These are phyloP conservation scores for Moxostoma hubbsi DNA, from an alignment of 2,797 vertebrate species.

Conservation along the genomic window DNA sequence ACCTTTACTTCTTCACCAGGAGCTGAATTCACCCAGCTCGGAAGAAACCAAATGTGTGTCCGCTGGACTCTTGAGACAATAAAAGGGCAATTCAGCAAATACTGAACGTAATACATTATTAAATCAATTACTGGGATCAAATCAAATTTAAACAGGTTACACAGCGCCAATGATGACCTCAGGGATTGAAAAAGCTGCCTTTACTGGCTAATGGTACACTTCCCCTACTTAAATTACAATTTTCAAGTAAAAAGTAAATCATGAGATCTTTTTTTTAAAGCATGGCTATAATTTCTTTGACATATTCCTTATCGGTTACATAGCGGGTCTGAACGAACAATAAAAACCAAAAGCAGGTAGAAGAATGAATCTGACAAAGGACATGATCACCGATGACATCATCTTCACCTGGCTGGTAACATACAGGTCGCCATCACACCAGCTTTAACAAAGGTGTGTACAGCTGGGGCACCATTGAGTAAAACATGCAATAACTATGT, in stretches of 20 bases:
- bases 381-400: constrained; percentile 40
- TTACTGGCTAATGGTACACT: not conserved
- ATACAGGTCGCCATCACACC: constrained; percentile 6
- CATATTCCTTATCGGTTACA: too few species aligned
- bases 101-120: constrained; percentile 4
- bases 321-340: constrained; percentile 3
- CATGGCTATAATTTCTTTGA: too few species aligned
- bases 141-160: constrained; percentile 15
- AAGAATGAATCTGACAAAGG: constrained; percentile 30
- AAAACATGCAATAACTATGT: not conserved
- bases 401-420: constrained; percentile 29
- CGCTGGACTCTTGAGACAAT: constrained; percentile 10
- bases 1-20: constrained; percentile 10
- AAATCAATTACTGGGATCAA: constrained; percentile 21
- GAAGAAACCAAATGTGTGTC: not conserved
- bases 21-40: not conserved
- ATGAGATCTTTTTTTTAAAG: too few species aligned
- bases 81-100: constrained; percentile 16
- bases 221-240: not conserved
- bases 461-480: not conserved
- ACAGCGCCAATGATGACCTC: not conserved
- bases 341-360: constrained; percentile 1
- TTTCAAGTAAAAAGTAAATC: not conserved
- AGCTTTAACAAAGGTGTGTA: constrained; percentile 32
- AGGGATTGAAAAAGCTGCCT: constrained; percentile 15